Percentiles rank a stretch among this genome's conserved stretches.
Evolutionary conservation across 2,797 vertebrate species (phyloP).

Genomic region (Coregonus sp.): DNA sequence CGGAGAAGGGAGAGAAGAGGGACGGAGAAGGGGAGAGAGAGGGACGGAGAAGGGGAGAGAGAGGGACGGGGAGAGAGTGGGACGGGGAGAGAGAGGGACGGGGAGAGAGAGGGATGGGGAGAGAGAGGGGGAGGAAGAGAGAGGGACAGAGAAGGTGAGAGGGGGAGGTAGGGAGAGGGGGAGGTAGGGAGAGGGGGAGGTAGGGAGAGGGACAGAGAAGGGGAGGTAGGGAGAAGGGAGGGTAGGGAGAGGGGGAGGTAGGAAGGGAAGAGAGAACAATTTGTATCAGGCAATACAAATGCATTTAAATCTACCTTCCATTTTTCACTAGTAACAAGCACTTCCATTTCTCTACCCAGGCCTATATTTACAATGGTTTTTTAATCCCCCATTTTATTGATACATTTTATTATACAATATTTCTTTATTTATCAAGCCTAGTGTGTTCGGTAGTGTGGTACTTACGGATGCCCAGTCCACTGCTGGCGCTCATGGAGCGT

Average conservation of each 20-base stretch:
- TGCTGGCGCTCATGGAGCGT: constrained; percentile 97
- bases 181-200: not conserved
- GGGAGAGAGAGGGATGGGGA: too few species aligned
- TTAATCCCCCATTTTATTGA: too few species aligned
- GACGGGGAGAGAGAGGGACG: too few species aligned
- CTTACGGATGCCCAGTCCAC: constrained; percentile 93
- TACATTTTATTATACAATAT: not conserved
- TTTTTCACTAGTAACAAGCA: not conserved
- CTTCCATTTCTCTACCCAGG: not conserved
- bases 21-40: too few species aligned
- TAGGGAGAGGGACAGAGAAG: not conserved
- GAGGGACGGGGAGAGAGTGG: too few species aligned
- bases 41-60: too few species aligned
- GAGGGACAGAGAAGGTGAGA: too few species aligned
- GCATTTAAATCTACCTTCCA: not conserved
- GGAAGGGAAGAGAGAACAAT: not conserved
- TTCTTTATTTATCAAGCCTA: not conserved
- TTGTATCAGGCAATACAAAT: not conserved
- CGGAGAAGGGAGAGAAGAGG: too few species aligned
- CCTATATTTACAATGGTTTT: too few species aligned
- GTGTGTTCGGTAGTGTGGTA: constrained; percentile 32
- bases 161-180: too few species aligned
- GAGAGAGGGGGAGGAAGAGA: too few species aligned
- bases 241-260: not conserved
- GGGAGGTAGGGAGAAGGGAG: not conserved